phyloP scores from a whole-genome alignment of 92 coral and sea anemone species.

The Porites cylindrica region DNA sequence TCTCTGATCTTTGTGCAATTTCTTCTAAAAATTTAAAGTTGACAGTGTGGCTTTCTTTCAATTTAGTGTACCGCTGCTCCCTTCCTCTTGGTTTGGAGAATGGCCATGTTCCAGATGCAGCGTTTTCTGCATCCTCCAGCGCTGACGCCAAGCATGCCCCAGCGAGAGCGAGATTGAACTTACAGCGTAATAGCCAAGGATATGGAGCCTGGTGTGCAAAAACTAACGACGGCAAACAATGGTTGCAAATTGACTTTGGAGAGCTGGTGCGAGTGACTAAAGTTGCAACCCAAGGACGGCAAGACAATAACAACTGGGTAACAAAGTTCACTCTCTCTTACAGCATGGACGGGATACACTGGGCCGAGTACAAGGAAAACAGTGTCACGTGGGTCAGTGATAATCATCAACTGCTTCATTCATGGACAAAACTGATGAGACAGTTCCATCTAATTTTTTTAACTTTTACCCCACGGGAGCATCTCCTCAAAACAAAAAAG shows the following conservation, averaged over 20 bases:
- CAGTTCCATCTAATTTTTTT: too few species aligned
- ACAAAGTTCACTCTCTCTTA: slow-evolving; percentile 38
- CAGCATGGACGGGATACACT: slow-evolving; percentile 46
- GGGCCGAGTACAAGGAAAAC: slow-evolving; percentile 33
- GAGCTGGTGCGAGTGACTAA: slow-evolving; percentile 34
- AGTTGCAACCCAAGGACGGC: slow-evolving; percentile 46
- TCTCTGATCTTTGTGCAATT: too few species aligned
- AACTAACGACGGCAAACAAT: slow-evolving; percentile 21
- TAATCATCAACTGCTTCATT: too few species aligned
- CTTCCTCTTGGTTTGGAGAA: slow-evolving; percentile 66
- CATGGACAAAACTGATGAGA: too few species aligned
- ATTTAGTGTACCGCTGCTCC: slow-evolving; percentile 49
- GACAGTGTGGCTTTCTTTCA: not conserved
- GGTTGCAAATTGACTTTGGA: slow-evolving; percentile 49
- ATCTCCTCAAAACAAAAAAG: too few species aligned
- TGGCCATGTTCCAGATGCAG: slow-evolving; percentile 53
- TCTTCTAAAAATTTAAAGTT: too few species aligned
- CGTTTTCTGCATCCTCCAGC: slow-evolving; percentile 51
- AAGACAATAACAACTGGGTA: slow-evolving; percentile 19
- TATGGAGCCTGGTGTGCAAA: slow-evolving; percentile 37
- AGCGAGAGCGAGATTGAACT: slow-evolving; percentile 31
- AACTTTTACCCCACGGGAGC: too few species aligned
- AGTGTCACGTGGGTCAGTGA: slow-evolving; percentile 31
- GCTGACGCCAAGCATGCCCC: not conserved
- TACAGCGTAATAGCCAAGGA: not conserved